Percentiles rank a stretch among this genome's conserved stretches.
Conservation (phyloP, 1,140 invertebrate genomes). For the Heliconius hewitsoni region DNA sequence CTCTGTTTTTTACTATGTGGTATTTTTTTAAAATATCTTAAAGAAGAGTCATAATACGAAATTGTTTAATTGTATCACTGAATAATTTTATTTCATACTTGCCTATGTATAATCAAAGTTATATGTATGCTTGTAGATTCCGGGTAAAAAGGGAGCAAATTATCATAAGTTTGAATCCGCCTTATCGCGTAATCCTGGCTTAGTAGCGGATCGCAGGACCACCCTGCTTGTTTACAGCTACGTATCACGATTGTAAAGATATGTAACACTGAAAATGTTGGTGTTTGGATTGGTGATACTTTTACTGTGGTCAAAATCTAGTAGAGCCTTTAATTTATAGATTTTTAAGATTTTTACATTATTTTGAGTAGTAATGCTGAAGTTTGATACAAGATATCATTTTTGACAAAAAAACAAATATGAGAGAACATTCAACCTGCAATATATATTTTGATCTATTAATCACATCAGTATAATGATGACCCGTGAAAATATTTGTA, state of each 20-base stretch:
- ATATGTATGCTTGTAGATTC: neutral
- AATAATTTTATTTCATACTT: neutral
- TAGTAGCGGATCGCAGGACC: conserved; percentile 45
- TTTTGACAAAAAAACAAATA: no score
- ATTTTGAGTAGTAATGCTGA: no score
- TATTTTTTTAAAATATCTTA: no score
- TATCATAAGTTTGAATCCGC: conserved; percentile 66
- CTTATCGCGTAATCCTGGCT: conserved; percentile 53
- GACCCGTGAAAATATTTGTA: neutral
- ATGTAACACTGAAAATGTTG: conserved; percentile 10
- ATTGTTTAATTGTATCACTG: no score
- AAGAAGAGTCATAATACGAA: no score
- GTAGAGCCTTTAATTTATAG: neutral
- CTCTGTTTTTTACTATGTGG: no score
- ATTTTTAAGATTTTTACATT: neutral
- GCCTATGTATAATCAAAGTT: conserved; percentile 11
- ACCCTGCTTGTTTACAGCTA: conserved; percentile 41
- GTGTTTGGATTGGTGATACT: neutral
- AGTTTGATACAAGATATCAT: no score
- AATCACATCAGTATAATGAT: neutral
- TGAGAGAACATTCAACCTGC: no score
- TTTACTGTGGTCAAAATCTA: conserved; percentile 4
- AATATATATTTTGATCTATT: no score
- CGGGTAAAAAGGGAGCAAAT: conserved; percentile 50
- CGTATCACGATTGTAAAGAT: conserved; percentile 17